Evolutionary conservation across 2,113 vertebrate genomes (phyloP).

Genomic region (Alligator mississippiensis): DNA sequence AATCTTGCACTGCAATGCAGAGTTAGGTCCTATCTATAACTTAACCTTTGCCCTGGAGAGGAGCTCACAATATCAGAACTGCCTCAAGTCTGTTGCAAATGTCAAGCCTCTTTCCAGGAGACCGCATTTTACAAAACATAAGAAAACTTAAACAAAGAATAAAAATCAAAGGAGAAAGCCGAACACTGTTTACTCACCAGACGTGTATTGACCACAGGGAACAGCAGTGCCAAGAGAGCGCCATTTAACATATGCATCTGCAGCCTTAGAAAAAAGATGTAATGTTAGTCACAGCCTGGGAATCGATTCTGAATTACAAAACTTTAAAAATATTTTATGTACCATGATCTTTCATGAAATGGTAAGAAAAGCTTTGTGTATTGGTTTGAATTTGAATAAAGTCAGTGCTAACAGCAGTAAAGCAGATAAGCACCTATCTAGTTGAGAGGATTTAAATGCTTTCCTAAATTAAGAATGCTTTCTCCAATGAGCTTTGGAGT

Average conservation of each 20-base stretch:
- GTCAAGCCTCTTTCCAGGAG: not conserved
- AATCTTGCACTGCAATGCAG: not conserved
- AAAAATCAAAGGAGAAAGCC: not conserved
- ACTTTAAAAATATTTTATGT: not conserved
- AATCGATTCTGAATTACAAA: not conserved
- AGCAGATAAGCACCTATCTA: not conserved
- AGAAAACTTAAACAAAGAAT: not conserved
- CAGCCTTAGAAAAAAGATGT: constrained; percentile 78
- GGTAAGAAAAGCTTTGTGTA: not conserved
- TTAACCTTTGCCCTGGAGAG: not conserved
- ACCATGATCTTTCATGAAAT: not conserved
- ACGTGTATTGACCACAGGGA: constrained; percentile 97
- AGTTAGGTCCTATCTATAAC: not conserved
- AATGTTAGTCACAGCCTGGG: not conserved
- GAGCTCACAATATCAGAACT: not conserved
- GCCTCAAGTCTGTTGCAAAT: not conserved
- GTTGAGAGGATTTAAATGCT: not conserved
- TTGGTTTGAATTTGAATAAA: not conserved
- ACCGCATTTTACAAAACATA: not conserved
- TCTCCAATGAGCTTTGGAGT: constrained; percentile 35
- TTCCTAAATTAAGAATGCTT: constrained; percentile 18
- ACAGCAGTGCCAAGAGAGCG: constrained; percentile 92
- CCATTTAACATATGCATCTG: constrained; percentile 99
- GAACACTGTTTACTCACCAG: constrained; percentile 84
- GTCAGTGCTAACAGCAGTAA: not conserved